Evolutionary conservation across 2,797 vertebrate species (phyloP), one percentile per base, ranked within the genome.

Genomic region (Semotilus atromaculatus): DNA sequence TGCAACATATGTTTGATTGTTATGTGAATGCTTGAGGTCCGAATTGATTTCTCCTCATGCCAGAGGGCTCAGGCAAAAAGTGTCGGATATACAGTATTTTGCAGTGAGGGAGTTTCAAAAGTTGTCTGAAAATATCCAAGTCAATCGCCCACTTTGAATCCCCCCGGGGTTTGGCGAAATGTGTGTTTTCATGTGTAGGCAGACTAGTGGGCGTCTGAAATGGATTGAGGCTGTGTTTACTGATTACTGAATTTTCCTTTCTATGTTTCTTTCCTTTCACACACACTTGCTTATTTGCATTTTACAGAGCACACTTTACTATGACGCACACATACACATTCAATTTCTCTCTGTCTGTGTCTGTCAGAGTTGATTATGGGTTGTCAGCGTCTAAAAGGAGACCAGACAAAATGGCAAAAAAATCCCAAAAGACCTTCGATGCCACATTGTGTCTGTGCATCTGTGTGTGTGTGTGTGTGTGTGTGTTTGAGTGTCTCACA

Each of bases 331-430:
- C 21, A 60, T 10, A 45, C 23, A 78, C 64, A 14, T 58, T 40
- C 29, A 62, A 70, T 34, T 77, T 62, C 34, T 14, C 2, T 68
- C 60, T 58, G 1, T 75, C 31, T 66, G 29, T 29, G 68, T 77
- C 40, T 58, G 73, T 74, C 73, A 58, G 29, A 26, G 53, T 71
- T 78, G 86, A 87, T 87, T 81, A 80, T 26, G 31, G 62, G 72
- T 23, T 88, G 74, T 88, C 74, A 29, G 74, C 4, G 21, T 66
- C 14, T 66, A 23, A 82, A 51, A 74, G 31, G 31, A 66, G 58
- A 64, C 43, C 81, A 74, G 53, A n/a, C 26, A 9, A 74, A 36
- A 45, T 43, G 40, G 23, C 43, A 55, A 81, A 60, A 60, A 81
- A 79, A 79, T 64, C 70, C 81, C 70, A 7, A 51, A 62, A 82